Evolutionary conservation across 2,113 vertebrate genomes (phyloP).

Genomic region (Salvator merianae): DNA sequence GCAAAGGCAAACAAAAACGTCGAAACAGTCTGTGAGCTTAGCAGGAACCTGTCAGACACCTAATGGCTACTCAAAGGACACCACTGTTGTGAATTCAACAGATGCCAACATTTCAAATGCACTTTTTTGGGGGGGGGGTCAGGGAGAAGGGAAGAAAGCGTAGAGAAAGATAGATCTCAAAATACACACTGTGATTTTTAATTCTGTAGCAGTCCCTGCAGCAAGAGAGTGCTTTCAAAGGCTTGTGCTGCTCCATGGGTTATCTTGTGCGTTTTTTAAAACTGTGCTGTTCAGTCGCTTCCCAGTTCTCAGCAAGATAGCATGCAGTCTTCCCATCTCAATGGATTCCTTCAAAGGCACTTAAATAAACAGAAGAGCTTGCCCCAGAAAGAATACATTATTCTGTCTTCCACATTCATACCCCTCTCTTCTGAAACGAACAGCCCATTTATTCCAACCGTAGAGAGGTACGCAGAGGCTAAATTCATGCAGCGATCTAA

Average conservation of each 20-base stretch:
- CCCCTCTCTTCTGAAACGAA: neutral
- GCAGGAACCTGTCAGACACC: neutral
- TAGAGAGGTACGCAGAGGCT: neutral
- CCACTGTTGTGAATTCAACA: neutral
- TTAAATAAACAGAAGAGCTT: constrained; percentile 14
- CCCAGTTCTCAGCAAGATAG: constrained; percentile 8
- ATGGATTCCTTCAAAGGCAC: constrained; percentile 6
- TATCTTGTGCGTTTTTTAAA: constrained; percentile 15
- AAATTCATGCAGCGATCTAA: neutral
- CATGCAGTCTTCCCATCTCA: neutral
- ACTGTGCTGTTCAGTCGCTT: neutral
- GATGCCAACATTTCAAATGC: neutral
- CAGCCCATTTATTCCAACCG: neutral
- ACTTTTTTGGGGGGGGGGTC: rapidly evolving
- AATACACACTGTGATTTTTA: neutral
- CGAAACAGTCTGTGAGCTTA: neutral
- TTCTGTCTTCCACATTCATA: neutral
- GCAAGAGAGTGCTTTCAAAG: neutral
- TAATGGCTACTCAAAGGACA: constrained; percentile 5
- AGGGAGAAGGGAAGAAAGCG: neutral
- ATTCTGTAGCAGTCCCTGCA: neutral
- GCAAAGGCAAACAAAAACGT: neutral
- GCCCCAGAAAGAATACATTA: neutral
- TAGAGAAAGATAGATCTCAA: neutral
- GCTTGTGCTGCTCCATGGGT: neutral